Percentiles rank a stretch among this genome's conserved stretches.
These are phyloP conservation scores for Strigops habroptila DNA, from an alignment of 2,113 vertebrate genomes.

Conservation along the genomic window DNA sequence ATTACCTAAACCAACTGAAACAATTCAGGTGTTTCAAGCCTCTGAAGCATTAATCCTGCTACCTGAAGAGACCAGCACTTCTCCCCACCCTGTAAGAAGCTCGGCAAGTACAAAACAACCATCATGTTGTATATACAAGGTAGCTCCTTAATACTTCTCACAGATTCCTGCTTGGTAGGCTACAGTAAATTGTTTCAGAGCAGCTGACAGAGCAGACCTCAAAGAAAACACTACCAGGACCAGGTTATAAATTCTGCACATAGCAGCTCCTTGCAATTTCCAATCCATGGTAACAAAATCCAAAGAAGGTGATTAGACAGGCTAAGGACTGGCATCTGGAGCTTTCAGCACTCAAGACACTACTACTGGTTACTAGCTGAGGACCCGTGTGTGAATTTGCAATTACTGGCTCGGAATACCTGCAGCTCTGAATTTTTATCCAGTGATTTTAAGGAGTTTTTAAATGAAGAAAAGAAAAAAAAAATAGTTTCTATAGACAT, in stretches of 20 bases:
- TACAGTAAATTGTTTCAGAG: slow-evolving; percentile 12
- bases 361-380: neutral
- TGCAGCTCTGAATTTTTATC: neutral
- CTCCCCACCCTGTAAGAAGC: neutral
- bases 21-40: neutral
- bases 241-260: slow-evolving; percentile 43
- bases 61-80: neutral
- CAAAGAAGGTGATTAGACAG: neutral
- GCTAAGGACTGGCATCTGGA: neutral
- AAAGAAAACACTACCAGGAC: slow-evolving; percentile 2
- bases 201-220: slow-evolving; percentile 51
- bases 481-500: neutral
- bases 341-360: slow-evolving; percentile 42
- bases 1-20: neutral
- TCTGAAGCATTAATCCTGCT: neutral
- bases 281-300: slow-evolving; percentile 33
- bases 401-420: neutral
- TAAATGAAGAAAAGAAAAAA: neutral
- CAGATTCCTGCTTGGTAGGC: neutral
- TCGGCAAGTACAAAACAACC: neutral
- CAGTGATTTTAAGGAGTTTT: neutral
- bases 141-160: neutral
- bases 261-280: slow-evolving; percentile 50
- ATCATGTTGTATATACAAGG: rapidly evolving
- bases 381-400: neutral